A percentile compares a stretch with the other conserved stretches of the same genome.
These are phyloP conservation scores for Erebia ligea DNA, from an alignment of 2,888 invertebrate species.

Conservation along the genomic window DNA sequence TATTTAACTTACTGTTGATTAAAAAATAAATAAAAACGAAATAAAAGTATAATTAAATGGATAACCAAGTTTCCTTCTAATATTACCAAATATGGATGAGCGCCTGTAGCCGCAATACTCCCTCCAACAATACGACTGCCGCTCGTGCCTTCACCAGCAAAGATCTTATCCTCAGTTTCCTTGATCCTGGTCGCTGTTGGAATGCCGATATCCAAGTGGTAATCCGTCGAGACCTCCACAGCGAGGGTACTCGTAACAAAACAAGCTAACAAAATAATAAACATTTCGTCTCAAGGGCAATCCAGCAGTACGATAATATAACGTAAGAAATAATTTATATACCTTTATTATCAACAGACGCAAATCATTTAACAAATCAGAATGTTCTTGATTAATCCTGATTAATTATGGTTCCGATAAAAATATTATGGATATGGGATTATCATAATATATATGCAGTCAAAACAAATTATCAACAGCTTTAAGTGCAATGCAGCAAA, in stretches of 20 bases:
- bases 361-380: constrained; percentile 20
- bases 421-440: neutral
- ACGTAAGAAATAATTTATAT: constrained; percentile 18
- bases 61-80: too few species aligned
- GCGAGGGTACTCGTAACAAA: constrained; percentile 45
- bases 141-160: constrained; percentile 15
- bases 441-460: neutral
- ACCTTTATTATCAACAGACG: constrained; percentile 17
- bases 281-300: constrained; percentile 25
- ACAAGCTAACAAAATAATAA: constrained; percentile 21
- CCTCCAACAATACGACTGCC: constrained; percentile 59
- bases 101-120: constrained; percentile 47
- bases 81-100: constrained; percentile 55
- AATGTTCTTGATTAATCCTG: constrained; percentile 23
- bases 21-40: too few species aligned
- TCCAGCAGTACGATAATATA: constrained; percentile 11
- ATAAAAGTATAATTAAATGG: too few species aligned
- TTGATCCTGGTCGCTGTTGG: constrained; percentile 58
- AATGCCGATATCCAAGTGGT: constrained; percentile 60
- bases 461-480: neutral
- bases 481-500: neutral
- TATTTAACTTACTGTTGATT: too few species aligned
- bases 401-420: neutral
- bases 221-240: constrained; percentile 46
- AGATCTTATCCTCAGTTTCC: constrained; percentile 49